Percentiles rank a stretch among this genome's conserved stretches.
phyloP scores from a whole-genome alignment of 2,797 vertebrate genomes.

The Hyperoplus immaculatus region DNA sequence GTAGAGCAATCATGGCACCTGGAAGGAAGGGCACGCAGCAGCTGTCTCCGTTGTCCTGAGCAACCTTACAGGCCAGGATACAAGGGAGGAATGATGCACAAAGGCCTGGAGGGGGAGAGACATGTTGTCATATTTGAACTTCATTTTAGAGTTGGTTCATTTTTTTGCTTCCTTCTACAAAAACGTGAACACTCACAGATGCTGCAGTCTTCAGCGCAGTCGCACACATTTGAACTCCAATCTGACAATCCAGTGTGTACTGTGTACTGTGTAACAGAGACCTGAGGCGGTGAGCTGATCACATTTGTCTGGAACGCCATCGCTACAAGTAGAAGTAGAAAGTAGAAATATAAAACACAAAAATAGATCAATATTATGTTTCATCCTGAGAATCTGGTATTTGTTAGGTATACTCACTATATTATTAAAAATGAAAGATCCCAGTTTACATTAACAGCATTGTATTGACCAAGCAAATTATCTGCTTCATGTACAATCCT shows the following conservation, averaged over 20 bases:
- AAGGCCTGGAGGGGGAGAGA: slow-evolving; percentile 75
- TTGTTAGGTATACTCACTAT: background rate
- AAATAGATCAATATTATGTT: background rate
- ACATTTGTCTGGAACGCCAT: slow-evolving; percentile 83
- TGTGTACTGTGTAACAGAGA: slow-evolving; percentile 74
- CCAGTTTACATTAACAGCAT: background rate
- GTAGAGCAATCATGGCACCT: slow-evolving; percentile 82
- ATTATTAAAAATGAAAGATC: background rate
- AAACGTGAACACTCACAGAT: slow-evolving; percentile 79
- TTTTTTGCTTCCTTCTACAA: background rate
- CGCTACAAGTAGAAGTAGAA: slow-evolving; percentile 49
- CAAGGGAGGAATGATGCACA: slow-evolving; percentile 86
- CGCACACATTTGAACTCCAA: slow-evolving; percentile 83
- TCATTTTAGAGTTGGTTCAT: background rate
- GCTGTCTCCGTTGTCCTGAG: slow-evolving; percentile 83
- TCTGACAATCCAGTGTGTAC: slow-evolving; percentile 65
- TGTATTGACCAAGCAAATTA: background rate
- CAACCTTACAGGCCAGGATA: slow-evolving; percentile 84
- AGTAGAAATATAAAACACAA: background rate
- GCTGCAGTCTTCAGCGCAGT: slow-evolving; percentile 86
- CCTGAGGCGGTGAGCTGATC: slow-evolving; percentile 82
- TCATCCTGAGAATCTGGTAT: background rate
- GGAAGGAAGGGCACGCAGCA: slow-evolving; percentile 86
- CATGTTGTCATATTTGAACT: background rate
- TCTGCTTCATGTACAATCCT: background rate